These are phyloP conservation scores for Ochotona curzoniae DNA, from an alignment of 2,113 vertebrate species.

Conservation along the genomic window DNA sequence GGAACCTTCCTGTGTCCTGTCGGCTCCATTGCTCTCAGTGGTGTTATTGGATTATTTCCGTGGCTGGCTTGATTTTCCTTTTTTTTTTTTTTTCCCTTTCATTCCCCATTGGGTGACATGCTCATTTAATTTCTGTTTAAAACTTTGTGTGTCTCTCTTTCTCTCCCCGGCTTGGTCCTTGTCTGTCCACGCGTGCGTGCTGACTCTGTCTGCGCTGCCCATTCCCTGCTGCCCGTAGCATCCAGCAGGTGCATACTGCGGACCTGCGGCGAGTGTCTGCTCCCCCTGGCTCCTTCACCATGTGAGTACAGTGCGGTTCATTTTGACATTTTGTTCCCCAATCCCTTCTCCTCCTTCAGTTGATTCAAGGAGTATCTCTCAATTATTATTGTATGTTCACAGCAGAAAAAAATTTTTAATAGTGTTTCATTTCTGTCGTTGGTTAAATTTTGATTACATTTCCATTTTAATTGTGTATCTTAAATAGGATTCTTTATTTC, in stretches of 20 bases:
- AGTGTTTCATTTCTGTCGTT: neutral
- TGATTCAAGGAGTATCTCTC: neutral
- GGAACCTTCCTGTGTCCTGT: slow-evolving; percentile 70
- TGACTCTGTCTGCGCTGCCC: slow-evolving; percentile 85
- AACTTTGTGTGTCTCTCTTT: slow-evolving; percentile 85
- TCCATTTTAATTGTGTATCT: neutral
- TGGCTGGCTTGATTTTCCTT: slow-evolving; percentile 79
- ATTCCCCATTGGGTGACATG: slow-evolving; percentile 80
- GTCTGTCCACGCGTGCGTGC: slow-evolving; percentile 84
- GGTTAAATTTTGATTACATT: neutral
- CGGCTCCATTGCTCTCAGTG: slow-evolving; percentile 79
- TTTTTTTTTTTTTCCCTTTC: slow-evolving; percentile 82
- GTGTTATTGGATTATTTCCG: slow-evolving; percentile 77
- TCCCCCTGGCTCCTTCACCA: slow-evolving; percentile 98
- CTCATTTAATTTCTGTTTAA: slow-evolving; percentile 88
- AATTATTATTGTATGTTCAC: neutral
- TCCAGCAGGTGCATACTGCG: slow-evolving; percentile 98
- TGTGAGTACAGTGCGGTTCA: slow-evolving; percentile 92
- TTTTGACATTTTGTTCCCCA: slow-evolving; percentile 63
- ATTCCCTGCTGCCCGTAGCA: slow-evolving; percentile 91
- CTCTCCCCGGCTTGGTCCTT: slow-evolving; percentile 80
- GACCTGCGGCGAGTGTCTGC: slow-evolving; percentile 99
- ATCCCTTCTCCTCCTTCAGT: neutral
- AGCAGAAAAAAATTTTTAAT: neutral
- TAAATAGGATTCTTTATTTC: neutral